These are phyloP conservation scores for Melanaphis sacchari DNA, from an alignment of 1,140 invertebrate genomes.

Conservation along the genomic window DNA sequence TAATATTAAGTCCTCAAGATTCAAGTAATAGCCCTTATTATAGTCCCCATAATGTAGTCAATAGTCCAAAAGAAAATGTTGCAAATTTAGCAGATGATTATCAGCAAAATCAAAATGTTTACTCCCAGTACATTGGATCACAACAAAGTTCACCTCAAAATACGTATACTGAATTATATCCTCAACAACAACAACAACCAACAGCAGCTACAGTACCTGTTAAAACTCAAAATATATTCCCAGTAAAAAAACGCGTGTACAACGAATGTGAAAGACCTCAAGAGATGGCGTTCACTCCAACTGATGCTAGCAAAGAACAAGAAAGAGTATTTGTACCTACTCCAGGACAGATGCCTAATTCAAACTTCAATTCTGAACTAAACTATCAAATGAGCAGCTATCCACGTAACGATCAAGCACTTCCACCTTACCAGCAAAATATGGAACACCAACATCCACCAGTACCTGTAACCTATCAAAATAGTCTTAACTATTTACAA, in stretches of 20 bases:
- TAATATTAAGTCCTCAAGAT: conserved; percentile 57
- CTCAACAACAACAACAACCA: conserved; percentile 35
- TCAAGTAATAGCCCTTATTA: conserved; percentile 57
- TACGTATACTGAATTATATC: conserved; percentile 28
- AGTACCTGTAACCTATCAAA: conserved; percentile 43
- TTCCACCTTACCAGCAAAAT: conserved; percentile 43
- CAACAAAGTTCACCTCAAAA: conserved; percentile 54
- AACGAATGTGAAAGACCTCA: conserved; percentile 65
- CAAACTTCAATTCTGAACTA: conserved; percentile 44
- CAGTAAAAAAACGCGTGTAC: conserved; percentile 70
- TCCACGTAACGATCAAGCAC: conserved; percentile 30
- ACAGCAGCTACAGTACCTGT: neutral
- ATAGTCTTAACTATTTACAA: conserved; percentile 49
- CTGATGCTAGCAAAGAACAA: conserved; percentile 41
- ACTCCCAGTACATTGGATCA: conserved; percentile 1
- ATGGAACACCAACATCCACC: conserved; percentile 31
- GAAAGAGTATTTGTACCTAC: conserved; percentile 61
- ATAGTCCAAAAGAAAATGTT: conserved; percentile 36
- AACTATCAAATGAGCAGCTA: conserved; percentile 23
- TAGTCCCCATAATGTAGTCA: conserved; percentile 48
- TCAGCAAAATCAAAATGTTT: conserved; percentile 51
- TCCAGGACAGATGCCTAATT: conserved; percentile 61
- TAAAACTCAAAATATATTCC: conserved; percentile 58
- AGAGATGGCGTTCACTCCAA: conserved; percentile 60
- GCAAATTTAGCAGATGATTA: conserved; percentile 45